Base-by-base conservation (phyloP, 2,888 invertebrate genomes). In the Aphidoletes aphidimyza region DNA sequence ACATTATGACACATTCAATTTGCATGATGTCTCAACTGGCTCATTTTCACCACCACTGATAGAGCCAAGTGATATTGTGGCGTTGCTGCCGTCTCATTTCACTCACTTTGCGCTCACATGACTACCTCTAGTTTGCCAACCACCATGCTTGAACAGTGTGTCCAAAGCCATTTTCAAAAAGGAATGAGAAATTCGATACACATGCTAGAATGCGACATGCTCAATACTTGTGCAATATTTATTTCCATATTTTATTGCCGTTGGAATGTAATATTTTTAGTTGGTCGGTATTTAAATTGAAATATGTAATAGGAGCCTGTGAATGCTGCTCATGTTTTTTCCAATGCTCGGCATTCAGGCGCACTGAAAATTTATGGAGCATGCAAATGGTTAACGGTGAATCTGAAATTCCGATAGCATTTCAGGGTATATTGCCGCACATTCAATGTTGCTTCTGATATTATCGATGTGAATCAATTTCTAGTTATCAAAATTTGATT, bases 1-100 rank as follows among this genome's bases (percentile, higher is more conserved):
- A 69, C 69, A 69, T 69, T 69, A 69, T 69, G 69, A 69, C 69
- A 69, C 34, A 30, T 69, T 19, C 69, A 69, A 69, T 69, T 69
- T 69, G 69, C 69, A 69, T 69, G 69, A 69, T 69, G 69, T 69
- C 69, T 69, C 69, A 14, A 69, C 69, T 69, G 69, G 34, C 30
- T 69, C 69, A 34, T 26, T 30, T 69, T 69, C 30, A 69, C 30
- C 69, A 34, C 69, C 30, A 69, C 17, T 34, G 69, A 69, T 30
- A 69, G 30, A 69, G 30, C 69, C 34, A 69, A n/a, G n/a, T n/a
- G 42, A 42, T 1, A 9, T n/a, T 54, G 54, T 6, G 22, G 5
- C 22, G 54, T 69, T 69, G 69, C 14, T 11, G 34, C 11, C 30
- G 14, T 30, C 17, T 30, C 54, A 22, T 6, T 54, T 54, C 22